phyloP scores from a whole-genome alignment of 2,888 invertebrate genomes.

The Hypena proboscidalis region DNA sequence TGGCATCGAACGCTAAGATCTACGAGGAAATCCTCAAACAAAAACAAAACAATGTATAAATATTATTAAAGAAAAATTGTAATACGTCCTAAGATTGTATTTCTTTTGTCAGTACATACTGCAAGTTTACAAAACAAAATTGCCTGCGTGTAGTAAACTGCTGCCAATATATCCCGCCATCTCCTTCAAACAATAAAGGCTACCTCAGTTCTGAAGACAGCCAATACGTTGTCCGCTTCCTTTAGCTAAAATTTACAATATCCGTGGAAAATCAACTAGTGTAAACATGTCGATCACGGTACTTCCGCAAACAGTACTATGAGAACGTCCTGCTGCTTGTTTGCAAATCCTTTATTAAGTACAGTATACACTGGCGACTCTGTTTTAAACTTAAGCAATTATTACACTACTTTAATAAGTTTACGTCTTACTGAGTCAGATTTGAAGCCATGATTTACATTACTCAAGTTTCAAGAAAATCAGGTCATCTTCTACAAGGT shows the following conservation, averaged over 20 bases:
- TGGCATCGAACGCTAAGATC: no score
- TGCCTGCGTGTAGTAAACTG: neutral
- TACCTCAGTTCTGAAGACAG: slow-evolving; percentile 6
- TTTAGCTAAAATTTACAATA: slow-evolving; percentile 31
- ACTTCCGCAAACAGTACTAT: slow-evolving; percentile 34
- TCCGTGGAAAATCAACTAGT: slow-evolving; percentile 36
- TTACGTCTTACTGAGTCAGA: no score
- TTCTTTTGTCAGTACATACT: no score
- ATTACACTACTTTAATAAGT: no score
- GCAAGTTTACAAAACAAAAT: neutral
- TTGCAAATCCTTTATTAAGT: slow-evolving; percentile 23
- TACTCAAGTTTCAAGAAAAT: no score
- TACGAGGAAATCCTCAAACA: no score
- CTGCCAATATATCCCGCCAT: neutral
- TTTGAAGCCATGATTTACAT: no score
- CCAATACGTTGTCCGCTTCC: slow-evolving; percentile 14
- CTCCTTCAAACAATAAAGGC: slow-evolving; percentile 1
- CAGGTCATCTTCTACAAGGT: no score
- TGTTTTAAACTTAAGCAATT: neutral
- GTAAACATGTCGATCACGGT: slow-evolving; percentile 37
- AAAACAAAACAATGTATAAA: no score
- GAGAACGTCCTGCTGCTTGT: slow-evolving; percentile 22
- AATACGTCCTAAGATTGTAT: no score
- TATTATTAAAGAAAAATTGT: no score
- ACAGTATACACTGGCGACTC: slow-evolving; percentile 6